Evolutionary conservation across 2,888 invertebrate genomes (phyloP).

Genomic region (Hyposoter didymator): DNA sequence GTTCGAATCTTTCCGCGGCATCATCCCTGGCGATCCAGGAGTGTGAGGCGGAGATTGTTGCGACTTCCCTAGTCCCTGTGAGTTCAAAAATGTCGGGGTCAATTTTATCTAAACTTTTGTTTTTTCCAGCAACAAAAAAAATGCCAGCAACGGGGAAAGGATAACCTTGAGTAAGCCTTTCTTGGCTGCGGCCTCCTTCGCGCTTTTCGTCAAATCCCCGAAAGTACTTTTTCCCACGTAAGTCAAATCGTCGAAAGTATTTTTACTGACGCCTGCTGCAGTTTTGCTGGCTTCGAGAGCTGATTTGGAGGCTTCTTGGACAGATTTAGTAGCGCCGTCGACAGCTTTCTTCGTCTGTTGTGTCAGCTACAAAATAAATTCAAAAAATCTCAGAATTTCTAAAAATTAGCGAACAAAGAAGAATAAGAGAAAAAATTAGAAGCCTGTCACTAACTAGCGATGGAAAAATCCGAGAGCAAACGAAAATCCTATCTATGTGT

Average conservation of each 20-base stretch:
- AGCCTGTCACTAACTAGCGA: neutral
- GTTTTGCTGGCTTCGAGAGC: conserved; percentile 95
- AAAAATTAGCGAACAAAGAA: neutral
- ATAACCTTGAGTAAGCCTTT: conserved; percentile 92
- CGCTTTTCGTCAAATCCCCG: conserved; percentile 95
- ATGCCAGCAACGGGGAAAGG: neutral
- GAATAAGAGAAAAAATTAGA: neutral
- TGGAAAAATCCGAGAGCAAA: conserved; percentile 16
- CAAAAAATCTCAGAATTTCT: neutral
- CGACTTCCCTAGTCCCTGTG: conserved; percentile 85
- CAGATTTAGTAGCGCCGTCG: conserved; percentile 91
- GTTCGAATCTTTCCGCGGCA: conserved; percentile 86
- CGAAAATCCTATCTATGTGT: conserved; percentile 13
- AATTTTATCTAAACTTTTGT: neutral
- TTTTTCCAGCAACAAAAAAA: neutral
- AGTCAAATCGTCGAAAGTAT: conserved; percentile 94
- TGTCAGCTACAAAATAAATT: conserved; percentile 87
- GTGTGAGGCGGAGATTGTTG: conserved; percentile 81
- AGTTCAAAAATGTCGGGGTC: neutral
- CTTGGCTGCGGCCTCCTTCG: conserved; percentile 94
- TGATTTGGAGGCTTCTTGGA: conserved; percentile 93
- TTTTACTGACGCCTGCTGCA: conserved; percentile 94
- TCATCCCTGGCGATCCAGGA: conserved; percentile 75
- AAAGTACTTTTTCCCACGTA: conserved; percentile 96
- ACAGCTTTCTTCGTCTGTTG: conserved; percentile 95